These are phyloP conservation scores for Orientallactaga sibirica DNA, from an alignment of 2,797 vertebrate species.

Conservation along the genomic window DNA sequence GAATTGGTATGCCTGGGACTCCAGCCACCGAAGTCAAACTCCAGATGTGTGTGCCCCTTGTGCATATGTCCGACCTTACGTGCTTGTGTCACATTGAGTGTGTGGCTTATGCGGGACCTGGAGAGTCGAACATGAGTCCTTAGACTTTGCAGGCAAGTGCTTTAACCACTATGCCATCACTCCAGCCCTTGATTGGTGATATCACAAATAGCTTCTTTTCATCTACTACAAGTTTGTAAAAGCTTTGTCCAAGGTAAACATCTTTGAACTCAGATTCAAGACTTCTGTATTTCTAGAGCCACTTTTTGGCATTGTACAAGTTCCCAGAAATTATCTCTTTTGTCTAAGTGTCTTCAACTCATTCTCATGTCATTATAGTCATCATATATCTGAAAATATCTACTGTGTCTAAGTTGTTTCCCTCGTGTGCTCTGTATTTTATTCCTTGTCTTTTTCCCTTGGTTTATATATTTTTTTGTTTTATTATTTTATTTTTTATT, in stretches of 20 bases:
- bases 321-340: conserved; percentile 1
- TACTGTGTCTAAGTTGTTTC: not conserved
- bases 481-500: too few species aligned
- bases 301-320: not conserved
- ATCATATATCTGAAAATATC: not conserved
- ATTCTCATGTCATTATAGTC: not conserved
- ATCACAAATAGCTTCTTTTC: not conserved
- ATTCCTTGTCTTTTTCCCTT: conserved; percentile 31
- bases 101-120: not conserved
- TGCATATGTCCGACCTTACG: too few species aligned
- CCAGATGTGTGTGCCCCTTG: too few species aligned
- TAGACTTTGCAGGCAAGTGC: too few species aligned
- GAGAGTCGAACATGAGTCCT: too few species aligned
- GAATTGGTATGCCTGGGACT: too few species aligned
- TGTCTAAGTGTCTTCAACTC: not conserved
- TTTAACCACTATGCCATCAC: too few species aligned
- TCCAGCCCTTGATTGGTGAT: not conserved
- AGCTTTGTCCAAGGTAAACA: conserved; percentile 23
- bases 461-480: not conserved
- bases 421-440: conserved; percentile 15
- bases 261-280: conserved; percentile 42
- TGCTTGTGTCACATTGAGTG: not conserved
- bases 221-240: not conserved
- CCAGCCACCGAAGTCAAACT: too few species aligned
- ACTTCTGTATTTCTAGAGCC: conserved; percentile 3